A percentile compares a stretch with the other conserved stretches of the same genome.
These are phyloP conservation scores for Drosophila yakuba DNA, from an alignment of 1,140 invertebrate species.

Conservation along the genomic window DNA sequence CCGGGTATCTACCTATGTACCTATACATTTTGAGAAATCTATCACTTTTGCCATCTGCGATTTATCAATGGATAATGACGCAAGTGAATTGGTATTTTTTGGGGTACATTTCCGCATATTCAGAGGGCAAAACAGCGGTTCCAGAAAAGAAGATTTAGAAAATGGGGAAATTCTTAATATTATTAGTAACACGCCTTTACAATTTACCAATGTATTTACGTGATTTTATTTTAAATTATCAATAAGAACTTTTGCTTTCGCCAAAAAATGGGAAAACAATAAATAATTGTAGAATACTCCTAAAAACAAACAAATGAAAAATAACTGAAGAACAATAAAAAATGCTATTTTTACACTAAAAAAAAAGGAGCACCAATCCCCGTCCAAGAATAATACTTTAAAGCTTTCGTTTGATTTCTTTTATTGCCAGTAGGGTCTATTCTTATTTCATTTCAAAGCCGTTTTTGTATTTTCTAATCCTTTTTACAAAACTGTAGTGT, in stretches of 20 bases:
- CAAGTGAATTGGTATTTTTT: slow-evolving; percentile 15
- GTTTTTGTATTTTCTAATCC: neutral
- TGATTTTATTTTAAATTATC: too few species aligned
- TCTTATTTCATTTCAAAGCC: slow-evolving; percentile 12
- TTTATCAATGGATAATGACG: slow-evolving; percentile 29
- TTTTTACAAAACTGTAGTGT: slow-evolving; percentile 64
- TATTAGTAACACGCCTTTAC: too few species aligned
- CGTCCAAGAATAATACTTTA: neutral
- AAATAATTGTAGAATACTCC: too few species aligned
- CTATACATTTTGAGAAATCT: neutral
- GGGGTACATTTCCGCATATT: slow-evolving; percentile 20
- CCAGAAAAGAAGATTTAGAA: too few species aligned
- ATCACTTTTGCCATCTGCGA: slow-evolving; percentile 9
- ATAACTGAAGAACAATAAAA: too few species aligned
- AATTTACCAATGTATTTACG: too few species aligned
- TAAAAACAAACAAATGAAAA: too few species aligned
- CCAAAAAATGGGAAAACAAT: neutral
- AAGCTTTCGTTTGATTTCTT: slow-evolving; percentile 2
- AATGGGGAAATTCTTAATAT: too few species aligned
- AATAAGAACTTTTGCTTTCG: too few species aligned
- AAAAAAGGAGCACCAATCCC: too few species aligned
- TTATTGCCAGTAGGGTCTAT: slow-evolving; percentile 36
- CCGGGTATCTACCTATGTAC: neutral
- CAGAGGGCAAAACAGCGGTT: too few species aligned
- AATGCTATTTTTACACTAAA: too few species aligned